Conservation (phyloP, 2,113 vertebrate species). For the Hippocampus barbouri region DNA sequence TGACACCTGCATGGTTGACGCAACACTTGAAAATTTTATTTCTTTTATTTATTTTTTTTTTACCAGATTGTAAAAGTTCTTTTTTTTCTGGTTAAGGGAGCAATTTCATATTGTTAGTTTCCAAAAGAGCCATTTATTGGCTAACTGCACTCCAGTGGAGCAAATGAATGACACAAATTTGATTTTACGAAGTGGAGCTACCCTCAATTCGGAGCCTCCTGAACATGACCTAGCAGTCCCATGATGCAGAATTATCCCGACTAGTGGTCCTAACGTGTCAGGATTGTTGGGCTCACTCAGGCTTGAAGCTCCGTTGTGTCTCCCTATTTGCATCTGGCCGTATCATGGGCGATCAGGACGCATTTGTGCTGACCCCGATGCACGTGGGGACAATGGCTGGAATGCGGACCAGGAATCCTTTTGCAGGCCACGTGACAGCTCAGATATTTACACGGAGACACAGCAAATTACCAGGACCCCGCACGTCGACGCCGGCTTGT, state of each 20-base stretch:
- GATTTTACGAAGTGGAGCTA: too few species aligned
- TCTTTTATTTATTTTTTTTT: neutral
- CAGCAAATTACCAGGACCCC: constrained; percentile 46
- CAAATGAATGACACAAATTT: too few species aligned
- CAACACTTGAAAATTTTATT: too few species aligned
- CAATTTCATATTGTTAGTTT: too few species aligned
- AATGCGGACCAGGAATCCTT: constrained; percentile 40
- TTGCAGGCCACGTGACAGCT: constrained; percentile 2
- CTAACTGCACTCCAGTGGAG: too few species aligned
- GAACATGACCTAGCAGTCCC: neutral
- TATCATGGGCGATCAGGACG: constrained; percentile 19
- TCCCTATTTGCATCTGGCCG: constrained; percentile 15
- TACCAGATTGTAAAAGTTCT: too few species aligned
- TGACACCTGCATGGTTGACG: too few species aligned
- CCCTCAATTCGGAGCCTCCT: constrained; percentile 5
- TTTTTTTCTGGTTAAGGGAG: too few species aligned
- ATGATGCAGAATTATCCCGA: neutral
- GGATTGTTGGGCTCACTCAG: constrained; percentile 18
- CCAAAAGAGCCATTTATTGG: too few species aligned
- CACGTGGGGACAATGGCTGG: constrained; percentile 26
- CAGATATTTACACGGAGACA: neutral
- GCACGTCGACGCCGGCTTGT: constrained; percentile 45
- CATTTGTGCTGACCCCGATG: constrained; percentile 50
- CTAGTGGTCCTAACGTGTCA: neutral
- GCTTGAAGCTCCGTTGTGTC: constrained; percentile 40